Conservation (phyloP, 2,797 vertebrate genomes). For the Urophycis tenuis region DNA sequence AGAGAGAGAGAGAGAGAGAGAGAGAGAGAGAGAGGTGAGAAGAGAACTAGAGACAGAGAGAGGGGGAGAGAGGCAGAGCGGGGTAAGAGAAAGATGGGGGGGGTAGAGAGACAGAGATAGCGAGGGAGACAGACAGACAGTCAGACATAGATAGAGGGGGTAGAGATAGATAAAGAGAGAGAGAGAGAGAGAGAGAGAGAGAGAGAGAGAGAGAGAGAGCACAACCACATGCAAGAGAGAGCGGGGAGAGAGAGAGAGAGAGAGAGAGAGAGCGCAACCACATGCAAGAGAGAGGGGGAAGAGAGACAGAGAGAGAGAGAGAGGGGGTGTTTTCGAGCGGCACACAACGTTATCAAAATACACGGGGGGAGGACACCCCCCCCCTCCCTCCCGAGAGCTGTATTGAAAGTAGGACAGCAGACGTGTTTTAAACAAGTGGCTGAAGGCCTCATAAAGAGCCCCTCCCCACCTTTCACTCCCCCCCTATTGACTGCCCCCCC, state of each 20-base stretch:
- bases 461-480: constrained; percentile 33
- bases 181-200: background rate
- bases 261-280: constrained; percentile 5
- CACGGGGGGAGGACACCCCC: background rate
- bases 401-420: constrained; percentile 66
- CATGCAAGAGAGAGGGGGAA: background rate
- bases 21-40: constrained; percentile 12
- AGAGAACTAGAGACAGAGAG: background rate
- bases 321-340: background rate
- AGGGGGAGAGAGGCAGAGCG: background rate
- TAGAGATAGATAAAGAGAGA: background rate
- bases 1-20: constrained; percentile 2
- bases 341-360: constrained; percentile 48
- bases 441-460: constrained; percentile 38
- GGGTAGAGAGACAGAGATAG: background rate
- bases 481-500: too few relatives aligned
- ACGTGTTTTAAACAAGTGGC: constrained; percentile 51
- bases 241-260: background rate
- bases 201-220: background rate
- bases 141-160: constrained; percentile 27
- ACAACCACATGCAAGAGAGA: background rate
- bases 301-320: background rate
- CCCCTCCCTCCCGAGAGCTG: background rate
- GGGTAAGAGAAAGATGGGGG: background rate
- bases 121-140: background rate